Evolutionary conservation across 2,888 invertebrate species (phyloP).

Genomic region (Latheticus oryzae): DNA sequence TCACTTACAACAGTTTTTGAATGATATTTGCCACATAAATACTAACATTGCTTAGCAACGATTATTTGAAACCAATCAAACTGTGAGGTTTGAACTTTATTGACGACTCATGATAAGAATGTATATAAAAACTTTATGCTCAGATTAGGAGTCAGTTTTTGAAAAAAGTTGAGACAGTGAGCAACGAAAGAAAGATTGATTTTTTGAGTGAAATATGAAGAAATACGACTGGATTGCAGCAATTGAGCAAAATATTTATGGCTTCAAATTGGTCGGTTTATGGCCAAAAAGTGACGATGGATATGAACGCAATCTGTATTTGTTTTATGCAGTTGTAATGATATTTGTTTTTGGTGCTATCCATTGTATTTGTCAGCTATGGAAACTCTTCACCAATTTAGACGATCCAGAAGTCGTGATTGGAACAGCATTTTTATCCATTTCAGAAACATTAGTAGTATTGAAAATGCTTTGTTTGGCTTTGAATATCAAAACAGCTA

Average conservation of each 20-base stretch:
- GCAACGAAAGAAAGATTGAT: too few relatives aligned
- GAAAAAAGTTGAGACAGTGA: too few relatives aligned
- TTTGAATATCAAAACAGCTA: background rate
- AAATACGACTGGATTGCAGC: background rate
- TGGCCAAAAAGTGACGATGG: background rate
- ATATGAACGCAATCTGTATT: background rate
- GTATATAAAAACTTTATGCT: too few relatives aligned
- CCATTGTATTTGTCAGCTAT: background rate
- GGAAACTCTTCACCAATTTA: background rate
- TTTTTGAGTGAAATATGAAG: too few relatives aligned
- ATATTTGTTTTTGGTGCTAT: background rate
- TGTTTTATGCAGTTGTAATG: background rate
- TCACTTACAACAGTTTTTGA: too few relatives aligned
- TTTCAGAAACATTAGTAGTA: constrained; percentile 1
- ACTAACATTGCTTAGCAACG: too few relatives aligned
- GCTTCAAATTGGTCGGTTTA: background rate
- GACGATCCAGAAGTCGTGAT: background rate
- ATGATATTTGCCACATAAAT: too few relatives aligned
- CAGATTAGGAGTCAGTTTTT: too few relatives aligned
- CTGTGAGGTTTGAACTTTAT: too few relatives aligned
- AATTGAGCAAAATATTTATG: background rate
- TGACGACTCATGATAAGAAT: too few relatives aligned
- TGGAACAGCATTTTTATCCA: constrained; percentile 2
- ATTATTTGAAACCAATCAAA: too few relatives aligned
- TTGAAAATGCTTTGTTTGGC: constrained; percentile 1